Conservation (phyloP, 2,888 invertebrate genomes). For the Rotaria socialis region DNA sequence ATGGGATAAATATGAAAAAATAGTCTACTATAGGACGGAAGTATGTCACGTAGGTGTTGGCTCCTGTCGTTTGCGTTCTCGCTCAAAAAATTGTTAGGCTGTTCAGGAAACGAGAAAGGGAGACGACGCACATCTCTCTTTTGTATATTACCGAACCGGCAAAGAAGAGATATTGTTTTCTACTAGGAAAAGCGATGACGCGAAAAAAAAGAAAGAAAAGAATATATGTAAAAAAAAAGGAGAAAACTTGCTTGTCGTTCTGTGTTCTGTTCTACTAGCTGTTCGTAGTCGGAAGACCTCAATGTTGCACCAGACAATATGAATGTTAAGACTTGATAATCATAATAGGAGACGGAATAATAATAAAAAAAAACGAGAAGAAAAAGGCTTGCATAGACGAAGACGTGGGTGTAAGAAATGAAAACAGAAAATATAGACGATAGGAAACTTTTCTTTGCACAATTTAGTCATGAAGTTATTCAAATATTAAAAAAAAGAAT, state of each 20-base stretch:
- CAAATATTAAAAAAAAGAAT: no score
- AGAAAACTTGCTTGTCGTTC: background rate
- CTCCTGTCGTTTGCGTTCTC: background rate
- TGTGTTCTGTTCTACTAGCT: background rate
- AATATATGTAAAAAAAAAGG: background rate
- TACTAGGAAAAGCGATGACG: conserved; percentile 9
- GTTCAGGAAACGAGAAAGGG: background rate
- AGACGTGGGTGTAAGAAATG: background rate
- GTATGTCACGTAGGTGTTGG: background rate
- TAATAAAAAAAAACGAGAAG: background rate
- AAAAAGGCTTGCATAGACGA: background rate
- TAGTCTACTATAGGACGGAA: background rate
- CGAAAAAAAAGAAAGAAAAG: background rate
- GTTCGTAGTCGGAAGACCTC: background rate
- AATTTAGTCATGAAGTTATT: no score
- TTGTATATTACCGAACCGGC: background rate
- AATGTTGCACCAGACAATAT: background rate
- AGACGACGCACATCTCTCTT: background rate
- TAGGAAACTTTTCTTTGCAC: background rate
- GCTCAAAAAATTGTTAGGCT: background rate
- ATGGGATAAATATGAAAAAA: background rate
- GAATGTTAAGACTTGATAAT: background rate
- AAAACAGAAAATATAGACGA: background rate
- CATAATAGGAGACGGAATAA: background rate
- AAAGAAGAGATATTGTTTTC: background rate